phyloP scores from a whole-genome alignment of 2,113 vertebrate species.

The Stercorarius parasiticus region DNA sequence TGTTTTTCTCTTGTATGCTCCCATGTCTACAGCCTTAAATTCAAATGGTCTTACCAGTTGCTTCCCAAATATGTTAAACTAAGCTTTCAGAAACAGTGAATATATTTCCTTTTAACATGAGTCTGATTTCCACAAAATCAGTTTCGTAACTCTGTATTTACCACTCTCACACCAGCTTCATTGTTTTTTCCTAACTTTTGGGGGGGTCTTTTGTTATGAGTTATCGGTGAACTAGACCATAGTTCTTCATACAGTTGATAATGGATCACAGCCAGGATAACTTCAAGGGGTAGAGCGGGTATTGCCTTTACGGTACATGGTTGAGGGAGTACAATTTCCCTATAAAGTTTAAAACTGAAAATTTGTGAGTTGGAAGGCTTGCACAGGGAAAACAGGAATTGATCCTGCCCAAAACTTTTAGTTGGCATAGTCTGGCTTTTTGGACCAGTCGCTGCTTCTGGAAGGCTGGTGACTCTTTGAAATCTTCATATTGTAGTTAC shows the following conservation, averaged over 20 bases:
- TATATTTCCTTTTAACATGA: not conserved
- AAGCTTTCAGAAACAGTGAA: not conserved
- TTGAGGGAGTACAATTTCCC: not conserved
- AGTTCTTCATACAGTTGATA: not conserved
- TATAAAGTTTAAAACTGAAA: not conserved
- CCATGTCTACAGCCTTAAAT: not conserved
- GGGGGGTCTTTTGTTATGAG: not conserved
- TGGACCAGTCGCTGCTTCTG: not conserved
- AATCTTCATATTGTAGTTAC: not conserved
- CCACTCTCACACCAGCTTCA: not conserved
- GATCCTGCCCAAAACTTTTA: not conserved
- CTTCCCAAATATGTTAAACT: not conserved
- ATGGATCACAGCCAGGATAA: not conserved
- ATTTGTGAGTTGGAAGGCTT: not conserved
- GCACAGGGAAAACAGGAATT: not conserved
- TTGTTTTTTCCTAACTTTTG: not conserved
- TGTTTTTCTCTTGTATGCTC: not conserved
- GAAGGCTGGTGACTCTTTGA: not conserved
- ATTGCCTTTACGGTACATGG: not conserved
- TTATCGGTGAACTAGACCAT: not conserved
- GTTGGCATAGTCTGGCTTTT: not conserved
- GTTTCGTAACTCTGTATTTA: not conserved
- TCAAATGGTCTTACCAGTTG: not conserved
- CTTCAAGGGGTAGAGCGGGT: not conserved
- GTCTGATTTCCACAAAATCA: not conserved